A percentile compares a stretch with the other conserved stretches of the same genome.
phyloP scores from a whole-genome alignment of 1,140 invertebrate genomes.

The Goniozus legneri region DNA sequence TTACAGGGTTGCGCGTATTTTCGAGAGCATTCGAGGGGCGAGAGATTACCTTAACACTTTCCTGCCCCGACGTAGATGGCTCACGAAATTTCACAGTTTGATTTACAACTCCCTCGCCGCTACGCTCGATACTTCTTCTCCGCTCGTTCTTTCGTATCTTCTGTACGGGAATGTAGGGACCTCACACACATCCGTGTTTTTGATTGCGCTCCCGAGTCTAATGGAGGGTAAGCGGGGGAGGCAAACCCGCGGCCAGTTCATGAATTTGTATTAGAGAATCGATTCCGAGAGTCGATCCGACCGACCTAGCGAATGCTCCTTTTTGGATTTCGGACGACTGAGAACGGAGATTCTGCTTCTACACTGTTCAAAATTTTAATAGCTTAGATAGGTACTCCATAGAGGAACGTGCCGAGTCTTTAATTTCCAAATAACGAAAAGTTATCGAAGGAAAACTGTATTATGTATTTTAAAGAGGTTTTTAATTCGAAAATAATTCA shows the following conservation, averaged over 20 bases:
- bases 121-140: constrained; percentile 28
- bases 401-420: too few species aligned
- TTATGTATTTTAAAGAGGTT: too few species aligned
- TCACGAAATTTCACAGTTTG: constrained; percentile 44
- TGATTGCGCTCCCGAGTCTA: constrained; percentile 48
- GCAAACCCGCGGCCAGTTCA: constrained; percentile 43
- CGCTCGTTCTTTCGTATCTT: constrained; percentile 17
- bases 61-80: constrained; percentile 11
- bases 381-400: too few species aligned
- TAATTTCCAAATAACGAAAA: too few species aligned
- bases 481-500: too few species aligned
- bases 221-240: constrained; percentile 50
- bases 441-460: too few species aligned
- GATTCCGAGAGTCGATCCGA: constrained; percentile 37
- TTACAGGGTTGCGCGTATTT: constrained; percentile 25
- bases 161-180: constrained; percentile 21
- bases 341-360: too few species aligned
- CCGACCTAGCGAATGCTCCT: neutral
- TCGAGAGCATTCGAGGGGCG: neutral
- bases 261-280: constrained; percentile 53
- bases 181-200: constrained; percentile 36
- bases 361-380: too few species aligned
- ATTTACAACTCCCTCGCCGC: constrained; percentile 52
- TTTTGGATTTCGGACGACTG: too few species aligned
- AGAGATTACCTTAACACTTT: too few species aligned